phyloP scores from a whole-genome alignment of 2,797 vertebrate genomes.

The Acanthornis magna region DNA sequence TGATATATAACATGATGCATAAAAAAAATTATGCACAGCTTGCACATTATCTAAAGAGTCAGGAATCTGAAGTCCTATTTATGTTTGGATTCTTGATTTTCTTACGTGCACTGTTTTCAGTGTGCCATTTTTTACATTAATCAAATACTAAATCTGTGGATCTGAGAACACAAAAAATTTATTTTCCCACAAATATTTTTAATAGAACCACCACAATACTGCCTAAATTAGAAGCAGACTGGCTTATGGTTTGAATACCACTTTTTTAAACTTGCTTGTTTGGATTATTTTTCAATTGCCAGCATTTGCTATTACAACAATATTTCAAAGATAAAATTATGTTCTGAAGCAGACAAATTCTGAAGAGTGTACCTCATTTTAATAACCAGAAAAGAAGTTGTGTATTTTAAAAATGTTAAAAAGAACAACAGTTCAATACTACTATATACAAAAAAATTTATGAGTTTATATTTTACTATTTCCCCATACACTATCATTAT shows the following conservation, averaged over 20 bases:
- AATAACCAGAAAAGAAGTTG: background rate
- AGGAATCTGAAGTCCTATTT: background rate
- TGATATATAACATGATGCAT: background rate
- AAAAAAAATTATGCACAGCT: background rate
- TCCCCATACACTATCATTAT: background rate
- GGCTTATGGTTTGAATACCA: background rate
- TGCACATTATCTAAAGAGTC: background rate
- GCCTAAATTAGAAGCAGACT: background rate
- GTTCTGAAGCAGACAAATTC: background rate
- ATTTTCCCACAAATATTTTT: background rate
- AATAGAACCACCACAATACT: background rate
- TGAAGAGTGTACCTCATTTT: background rate
- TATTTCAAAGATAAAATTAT: background rate
- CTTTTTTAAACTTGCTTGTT: background rate
- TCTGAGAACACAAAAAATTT: background rate
- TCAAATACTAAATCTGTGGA: background rate
- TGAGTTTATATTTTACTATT: background rate
- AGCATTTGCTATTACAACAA: background rate
- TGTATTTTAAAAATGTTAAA: background rate
- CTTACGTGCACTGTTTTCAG: background rate
- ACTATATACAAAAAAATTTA: background rate
- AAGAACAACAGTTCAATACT: background rate
- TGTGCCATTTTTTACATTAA: background rate
- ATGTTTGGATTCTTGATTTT: background rate
- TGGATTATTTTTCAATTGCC: background rate